Evolutionary conservation across 2,888 invertebrate species (phyloP), one percentile per base, ranked within the genome.

Genomic region (Caenorhabditis becei): DNA sequence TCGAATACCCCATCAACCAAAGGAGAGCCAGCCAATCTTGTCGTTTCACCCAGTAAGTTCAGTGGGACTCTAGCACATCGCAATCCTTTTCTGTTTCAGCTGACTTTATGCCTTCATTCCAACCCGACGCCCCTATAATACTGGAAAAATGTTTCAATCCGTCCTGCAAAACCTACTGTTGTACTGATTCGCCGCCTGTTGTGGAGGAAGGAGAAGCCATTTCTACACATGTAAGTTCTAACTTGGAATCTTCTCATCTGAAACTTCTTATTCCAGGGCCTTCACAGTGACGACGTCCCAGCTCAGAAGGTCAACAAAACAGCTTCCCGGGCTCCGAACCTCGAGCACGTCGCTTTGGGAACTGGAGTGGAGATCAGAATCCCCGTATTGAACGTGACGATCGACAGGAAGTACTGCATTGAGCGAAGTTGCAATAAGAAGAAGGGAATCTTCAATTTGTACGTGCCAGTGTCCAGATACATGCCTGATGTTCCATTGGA

Each of bases 401-500:
- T 90, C 44, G 89, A 90, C 77, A 80, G 83, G 62, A 79, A 87
- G 14, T 90, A 87, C 67, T 87, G 87, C 53, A 53, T 79, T n/a
- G 82, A 83, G 51, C 58, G 62, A 10, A 87, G 87, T 41, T 91
- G 90, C 71, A 83, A 80, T 53, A 77, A 80, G 26, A 75, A 82
- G 18, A 62, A 74, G n/a, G 89, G 90, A n/a, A 77, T 85, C 51
- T 90, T 83, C 85, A 86, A 86, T 61, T 71, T 89, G 54, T 90
- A 85, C 77, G 80, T 90, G 8, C 90, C 90, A 18, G 80, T 90
- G 23, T 88, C 89, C 8, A 79, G 83, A 37, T 86, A 77, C 59
- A 70, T 87, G 72, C 85, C 86, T 0, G 88, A 89, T 28, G 72
- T 82, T 18, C 82, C 88, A 0, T 32, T 90, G n/a, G 83, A 83